Evolutionary conservation across 2,888 invertebrate genomes (phyloP).

Genomic region (Acholoe squamosa): DNA sequence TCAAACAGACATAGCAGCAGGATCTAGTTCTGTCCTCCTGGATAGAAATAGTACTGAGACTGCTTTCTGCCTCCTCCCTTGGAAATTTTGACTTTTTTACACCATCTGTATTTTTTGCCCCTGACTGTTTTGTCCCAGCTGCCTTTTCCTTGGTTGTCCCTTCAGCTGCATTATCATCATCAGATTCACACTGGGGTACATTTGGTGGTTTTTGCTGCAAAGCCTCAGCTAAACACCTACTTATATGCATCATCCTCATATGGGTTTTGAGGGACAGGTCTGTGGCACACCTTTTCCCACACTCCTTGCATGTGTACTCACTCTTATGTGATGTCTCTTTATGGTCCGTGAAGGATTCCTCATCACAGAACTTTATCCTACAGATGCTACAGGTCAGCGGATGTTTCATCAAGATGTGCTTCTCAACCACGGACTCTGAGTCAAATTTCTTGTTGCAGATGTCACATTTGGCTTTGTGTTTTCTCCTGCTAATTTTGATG

Average conservation of each 20-base stretch:
- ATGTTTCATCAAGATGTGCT: neutral
- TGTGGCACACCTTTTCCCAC: neutral
- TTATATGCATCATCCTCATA: neutral
- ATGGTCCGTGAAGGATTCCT: neutral
- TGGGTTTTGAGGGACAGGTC: neutral
- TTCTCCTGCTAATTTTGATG: neutral
- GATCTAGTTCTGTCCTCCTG: neutral
- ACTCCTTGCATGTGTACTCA: neutral
- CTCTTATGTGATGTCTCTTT: neutral
- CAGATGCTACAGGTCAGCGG: neutral
- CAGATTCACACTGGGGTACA: too few species aligned
- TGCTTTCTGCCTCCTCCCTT: too few species aligned
- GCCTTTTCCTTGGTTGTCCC: too few species aligned
- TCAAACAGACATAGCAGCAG: conserved; percentile 19
- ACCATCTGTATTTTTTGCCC: too few species aligned
- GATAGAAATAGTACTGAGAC: too few species aligned
- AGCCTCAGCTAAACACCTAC: neutral
- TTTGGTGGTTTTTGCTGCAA: neutral
- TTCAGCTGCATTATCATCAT: too few species aligned
- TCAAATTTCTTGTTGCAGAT: neutral
- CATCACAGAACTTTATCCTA: neutral
- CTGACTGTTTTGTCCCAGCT: too few species aligned
- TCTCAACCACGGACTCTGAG: neutral
- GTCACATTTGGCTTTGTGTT: neutral
- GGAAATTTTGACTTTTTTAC: too few species aligned